phyloP scores from a whole-genome alignment of 2,888 invertebrate species.

The Pterostichus niger region DNA sequence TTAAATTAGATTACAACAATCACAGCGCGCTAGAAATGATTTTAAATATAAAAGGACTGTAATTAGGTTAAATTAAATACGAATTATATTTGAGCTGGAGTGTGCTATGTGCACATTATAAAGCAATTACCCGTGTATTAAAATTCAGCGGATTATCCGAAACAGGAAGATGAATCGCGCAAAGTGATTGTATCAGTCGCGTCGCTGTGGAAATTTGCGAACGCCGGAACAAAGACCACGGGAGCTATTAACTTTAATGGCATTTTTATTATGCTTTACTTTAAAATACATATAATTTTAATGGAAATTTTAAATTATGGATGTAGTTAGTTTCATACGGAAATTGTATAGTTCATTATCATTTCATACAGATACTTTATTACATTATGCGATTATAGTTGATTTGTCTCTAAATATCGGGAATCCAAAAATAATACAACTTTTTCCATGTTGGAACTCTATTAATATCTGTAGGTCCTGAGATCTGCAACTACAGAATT shows the following conservation, averaged over 20 bases:
- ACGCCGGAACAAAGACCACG: conserved; percentile 6
- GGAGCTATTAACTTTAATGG: conserved; percentile 34
- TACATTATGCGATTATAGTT: too few species aligned
- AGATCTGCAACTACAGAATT: too few species aligned
- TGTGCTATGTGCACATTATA: conserved; percentile 33
- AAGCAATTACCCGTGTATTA: conserved; percentile 34
- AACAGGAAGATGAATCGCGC: conserved; percentile 19
- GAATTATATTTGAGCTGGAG: conserved; percentile 27
- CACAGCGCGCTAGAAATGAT: conserved; percentile 2
- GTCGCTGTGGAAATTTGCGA: conserved; percentile 27
- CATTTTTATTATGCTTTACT: conserved; percentile 29
- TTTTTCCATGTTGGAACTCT: too few species aligned
- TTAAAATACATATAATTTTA: neutral
- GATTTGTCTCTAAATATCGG: too few species aligned
- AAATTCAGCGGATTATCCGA: conserved; percentile 33
- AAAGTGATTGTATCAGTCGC: conserved; percentile 24
- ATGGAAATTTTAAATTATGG: neutral
- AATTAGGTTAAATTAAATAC: conserved; percentile 49
- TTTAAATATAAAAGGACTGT: conserved; percentile 9
- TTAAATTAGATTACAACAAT: conserved; percentile 27
- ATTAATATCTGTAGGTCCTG: too few species aligned
- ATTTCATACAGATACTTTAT: neutral
- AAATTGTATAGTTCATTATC: too few species aligned
- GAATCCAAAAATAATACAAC: too few species aligned
- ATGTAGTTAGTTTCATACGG: neutral